Conservation (phyloP, 1,140 invertebrate species). For the Drosophila saltans region DNA sequence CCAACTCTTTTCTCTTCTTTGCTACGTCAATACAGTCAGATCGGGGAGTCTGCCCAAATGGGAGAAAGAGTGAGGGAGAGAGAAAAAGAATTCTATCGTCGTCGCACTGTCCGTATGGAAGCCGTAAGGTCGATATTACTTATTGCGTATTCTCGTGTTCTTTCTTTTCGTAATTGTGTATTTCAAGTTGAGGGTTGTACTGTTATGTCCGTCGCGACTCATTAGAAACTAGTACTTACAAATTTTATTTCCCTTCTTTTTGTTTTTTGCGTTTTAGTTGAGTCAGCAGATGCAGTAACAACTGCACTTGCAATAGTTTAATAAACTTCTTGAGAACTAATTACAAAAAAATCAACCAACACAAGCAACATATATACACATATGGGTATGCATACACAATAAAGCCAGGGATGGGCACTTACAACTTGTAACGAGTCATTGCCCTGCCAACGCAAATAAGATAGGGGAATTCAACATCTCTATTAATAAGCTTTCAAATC, state of each 20-base stretch:
- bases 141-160: conserved; percentile 66
- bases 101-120: neutral
- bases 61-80: neutral
- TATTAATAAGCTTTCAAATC: no score
- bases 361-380: neutral
- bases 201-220: neutral
- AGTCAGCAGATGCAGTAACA: neutral
- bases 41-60: neutral
- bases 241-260: no score
- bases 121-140: conserved; percentile 63
- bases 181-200: neutral
- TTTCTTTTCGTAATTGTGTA: neutral
- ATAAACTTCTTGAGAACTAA: neutral
- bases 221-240: neutral
- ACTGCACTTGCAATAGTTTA: conserved; percentile 5
- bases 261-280: neutral
- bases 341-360: neutral
- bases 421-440: conserved; percentile 1
- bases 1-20: neutral
- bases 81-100: neutral
- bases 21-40: neutral
- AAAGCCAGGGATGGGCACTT: neutral
- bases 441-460: neutral
- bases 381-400: neutral
- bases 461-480: neutral